A percentile compares a stretch with the other conserved stretches of the same genome.
phyloP scores from a whole-genome alignment of 2,888 invertebrate genomes.

The Cryptocephalus primarius region DNA sequence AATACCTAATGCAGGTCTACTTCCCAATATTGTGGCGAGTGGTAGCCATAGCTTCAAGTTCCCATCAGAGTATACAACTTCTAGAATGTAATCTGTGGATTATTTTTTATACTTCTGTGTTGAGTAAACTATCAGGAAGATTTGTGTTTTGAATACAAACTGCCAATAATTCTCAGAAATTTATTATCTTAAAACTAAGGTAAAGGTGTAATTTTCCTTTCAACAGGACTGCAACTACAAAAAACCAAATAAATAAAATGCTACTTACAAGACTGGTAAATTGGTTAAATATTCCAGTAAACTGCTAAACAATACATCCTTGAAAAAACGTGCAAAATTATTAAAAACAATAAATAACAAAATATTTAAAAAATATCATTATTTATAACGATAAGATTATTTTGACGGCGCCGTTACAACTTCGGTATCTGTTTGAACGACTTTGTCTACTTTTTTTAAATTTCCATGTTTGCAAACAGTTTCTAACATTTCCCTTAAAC shows the following conservation, averaged over 20 bases:
- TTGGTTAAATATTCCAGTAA: too few relatives aligned
- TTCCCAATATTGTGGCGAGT: constrained; percentile 76
- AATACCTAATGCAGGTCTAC: constrained; percentile 92
- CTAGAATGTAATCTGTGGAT: constrained; percentile 41
- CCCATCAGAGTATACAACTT: constrained; percentile 74
- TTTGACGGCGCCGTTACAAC: too few relatives aligned
- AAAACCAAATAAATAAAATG: too few relatives aligned
- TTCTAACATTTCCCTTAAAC: constrained; percentile 74
- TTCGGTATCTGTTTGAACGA: constrained; percentile 57
- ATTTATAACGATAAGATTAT: too few relatives aligned
- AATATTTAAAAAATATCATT: background rate
- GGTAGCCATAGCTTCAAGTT: constrained; percentile 85
- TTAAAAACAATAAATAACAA: background rate
- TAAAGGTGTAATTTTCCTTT: too few relatives aligned
- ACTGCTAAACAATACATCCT: too few relatives aligned
- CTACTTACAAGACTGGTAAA: too few relatives aligned
- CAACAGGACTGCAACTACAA: too few relatives aligned
- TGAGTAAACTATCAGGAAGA: background rate
- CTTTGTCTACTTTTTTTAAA: constrained; percentile 58
- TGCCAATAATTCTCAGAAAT: too few relatives aligned
- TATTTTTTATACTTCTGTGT: constrained; percentile 1
- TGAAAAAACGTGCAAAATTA: too few relatives aligned
- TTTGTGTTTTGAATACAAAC: background rate
- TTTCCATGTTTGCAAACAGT: constrained; percentile 68
- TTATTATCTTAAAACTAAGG: too few relatives aligned